phyloP scores from a whole-genome alignment of 2,113 vertebrate species.

The Daubentonia madagascariensis region DNA sequence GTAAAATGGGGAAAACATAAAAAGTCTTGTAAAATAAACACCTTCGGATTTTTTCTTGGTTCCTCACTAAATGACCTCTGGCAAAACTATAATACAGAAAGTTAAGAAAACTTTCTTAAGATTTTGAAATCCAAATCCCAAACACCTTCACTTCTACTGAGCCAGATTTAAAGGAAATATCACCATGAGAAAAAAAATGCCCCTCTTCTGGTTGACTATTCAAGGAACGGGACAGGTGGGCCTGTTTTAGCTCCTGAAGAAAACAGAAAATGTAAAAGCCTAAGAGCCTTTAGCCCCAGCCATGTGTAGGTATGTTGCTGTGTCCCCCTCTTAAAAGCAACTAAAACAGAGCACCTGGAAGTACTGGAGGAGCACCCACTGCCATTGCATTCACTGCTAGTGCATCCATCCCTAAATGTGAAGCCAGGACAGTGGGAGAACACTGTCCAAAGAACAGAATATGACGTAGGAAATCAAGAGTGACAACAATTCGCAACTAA shows the following conservation, averaged over 20 bases:
- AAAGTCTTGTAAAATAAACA: not conserved
- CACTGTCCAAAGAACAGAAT: not conserved
- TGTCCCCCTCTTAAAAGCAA: not conserved
- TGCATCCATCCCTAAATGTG: not conserved
- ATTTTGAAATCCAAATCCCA: not conserved
- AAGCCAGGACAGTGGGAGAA: not conserved
- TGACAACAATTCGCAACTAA: not conserved
- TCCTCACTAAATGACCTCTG: not conserved
- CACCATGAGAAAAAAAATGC: not conserved
- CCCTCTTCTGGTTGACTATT: not conserved
- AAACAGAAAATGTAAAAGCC: not conserved
- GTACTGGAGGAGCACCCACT: not conserved
- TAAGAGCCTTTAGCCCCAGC: not conserved
- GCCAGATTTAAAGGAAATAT: not conserved
- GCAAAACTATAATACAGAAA: not conserved
- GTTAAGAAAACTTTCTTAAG: not conserved
- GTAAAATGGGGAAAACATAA: not conserved
- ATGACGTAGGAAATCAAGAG: not conserved
- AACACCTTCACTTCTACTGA: not conserved
- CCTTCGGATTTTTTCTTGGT: not conserved
- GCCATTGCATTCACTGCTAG: not conserved
- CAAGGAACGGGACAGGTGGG: not conserved
- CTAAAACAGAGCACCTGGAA: not conserved
- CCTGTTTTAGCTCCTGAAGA: not conserved
- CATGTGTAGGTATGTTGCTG: not conserved